These are phyloP conservation scores for Lophura nycthemera DNA, from an alignment of 2,113 vertebrate genomes.

Conservation along the genomic window DNA sequence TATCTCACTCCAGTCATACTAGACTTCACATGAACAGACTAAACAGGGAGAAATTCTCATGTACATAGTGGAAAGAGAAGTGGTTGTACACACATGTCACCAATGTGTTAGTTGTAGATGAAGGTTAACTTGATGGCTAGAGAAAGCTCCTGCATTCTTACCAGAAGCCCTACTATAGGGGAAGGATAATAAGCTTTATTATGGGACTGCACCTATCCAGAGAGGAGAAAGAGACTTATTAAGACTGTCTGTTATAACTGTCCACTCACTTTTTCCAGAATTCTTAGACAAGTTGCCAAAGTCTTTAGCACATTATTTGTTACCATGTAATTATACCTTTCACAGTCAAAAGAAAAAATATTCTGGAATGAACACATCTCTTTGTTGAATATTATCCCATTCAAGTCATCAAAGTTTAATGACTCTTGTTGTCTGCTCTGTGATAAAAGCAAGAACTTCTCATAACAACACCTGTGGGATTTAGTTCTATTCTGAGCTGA, in stretches of 20 bases:
- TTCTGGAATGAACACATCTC: neutral
- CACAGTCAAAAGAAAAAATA: slow-evolving; percentile 1
- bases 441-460: slow-evolving; percentile 49
- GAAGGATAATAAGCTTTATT: neutral
- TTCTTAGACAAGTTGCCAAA: neutral
- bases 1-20: neutral
- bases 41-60: neutral
- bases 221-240: neutral
- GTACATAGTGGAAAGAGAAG: neutral
- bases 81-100: neutral
- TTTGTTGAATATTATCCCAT: slow-evolving; percentile 49
- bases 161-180: neutral
- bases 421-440: slow-evolving; percentile 28
- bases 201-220: neutral
- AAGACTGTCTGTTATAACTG: neutral
- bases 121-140: neutral
- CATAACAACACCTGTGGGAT: slow-evolving; percentile 29
- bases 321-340: slow-evolving; percentile 2
- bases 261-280: neutral
- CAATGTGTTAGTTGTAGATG: neutral
- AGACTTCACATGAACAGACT: neutral
- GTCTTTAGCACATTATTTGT: neutral
- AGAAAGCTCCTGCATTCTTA: neutral
- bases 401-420: slow-evolving; percentile 64
- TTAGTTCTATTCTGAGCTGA: neutral